Evolutionary conservation across 2,797 vertebrate species (phyloP).

Genomic region (Leuciscus waleckii): DNA sequence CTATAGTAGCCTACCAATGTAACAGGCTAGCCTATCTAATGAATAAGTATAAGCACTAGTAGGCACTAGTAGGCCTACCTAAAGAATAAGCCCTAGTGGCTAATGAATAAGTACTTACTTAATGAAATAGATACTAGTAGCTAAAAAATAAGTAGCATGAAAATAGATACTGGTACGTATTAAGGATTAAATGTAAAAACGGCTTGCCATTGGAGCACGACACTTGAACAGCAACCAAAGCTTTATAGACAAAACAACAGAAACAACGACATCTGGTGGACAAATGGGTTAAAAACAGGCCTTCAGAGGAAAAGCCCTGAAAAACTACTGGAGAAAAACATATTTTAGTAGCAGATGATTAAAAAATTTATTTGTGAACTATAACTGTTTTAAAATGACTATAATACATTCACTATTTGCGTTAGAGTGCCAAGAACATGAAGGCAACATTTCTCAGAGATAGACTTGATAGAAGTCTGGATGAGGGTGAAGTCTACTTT

Average conservation of each 20-base stretch:
- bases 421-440: background rate
- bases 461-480: too few relatives aligned
- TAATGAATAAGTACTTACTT: too few relatives aligned
- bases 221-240: background rate
- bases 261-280: constrained; percentile 25
- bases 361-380: background rate
- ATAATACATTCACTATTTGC: background rate
- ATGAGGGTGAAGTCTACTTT: background rate
- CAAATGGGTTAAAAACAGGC: background rate
- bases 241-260: background rate
- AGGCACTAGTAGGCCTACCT: too few relatives aligned
- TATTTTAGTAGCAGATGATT: background rate
- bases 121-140: too few relatives aligned
- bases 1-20: too few relatives aligned
- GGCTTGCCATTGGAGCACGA: too few relatives aligned
- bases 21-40: too few relatives aligned
- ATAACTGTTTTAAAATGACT: background rate
- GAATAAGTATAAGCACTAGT: too few relatives aligned
- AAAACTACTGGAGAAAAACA: background rate
- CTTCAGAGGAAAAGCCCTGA: background rate
- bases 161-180: too few relatives aligned
- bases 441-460: background rate
- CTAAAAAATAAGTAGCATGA: too few relatives aligned
- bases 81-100: too few relatives aligned
- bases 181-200: too few relatives aligned